Evolutionary conservation across 2,113 vertebrate species (phyloP).

Genomic region (Plecturocebus donacophilus): DNA sequence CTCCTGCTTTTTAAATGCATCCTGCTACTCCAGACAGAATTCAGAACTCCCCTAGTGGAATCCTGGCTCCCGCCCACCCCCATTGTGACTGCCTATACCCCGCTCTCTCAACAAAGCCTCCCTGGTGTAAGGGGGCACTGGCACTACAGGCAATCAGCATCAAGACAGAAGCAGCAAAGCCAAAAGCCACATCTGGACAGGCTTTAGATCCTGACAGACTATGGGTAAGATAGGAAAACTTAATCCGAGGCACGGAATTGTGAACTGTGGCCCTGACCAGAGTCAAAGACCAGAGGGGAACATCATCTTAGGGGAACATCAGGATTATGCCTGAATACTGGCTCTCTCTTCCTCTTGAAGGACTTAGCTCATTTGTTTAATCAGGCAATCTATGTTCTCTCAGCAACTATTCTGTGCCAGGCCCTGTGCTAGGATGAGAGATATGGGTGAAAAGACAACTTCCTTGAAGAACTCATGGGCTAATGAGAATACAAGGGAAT

Average conservation of each 20-base stretch:
- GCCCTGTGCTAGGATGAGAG: not conserved
- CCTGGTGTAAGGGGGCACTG: not conserved
- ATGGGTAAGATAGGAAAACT: constrained; percentile 67
- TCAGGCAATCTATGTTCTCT: not conserved
- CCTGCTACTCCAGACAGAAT: not conserved
- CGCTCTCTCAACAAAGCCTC: constrained; percentile 1
- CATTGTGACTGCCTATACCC: constrained; percentile 60
- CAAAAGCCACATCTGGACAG: constrained; percentile 48
- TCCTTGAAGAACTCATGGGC: not conserved
- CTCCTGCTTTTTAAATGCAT: not conserved
- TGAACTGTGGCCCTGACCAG: not conserved
- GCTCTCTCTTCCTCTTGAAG: not conserved
- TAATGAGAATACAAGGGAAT: not conserved
- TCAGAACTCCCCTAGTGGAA: constrained; percentile 51
- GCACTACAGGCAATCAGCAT: not conserved
- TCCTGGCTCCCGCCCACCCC: not conserved
- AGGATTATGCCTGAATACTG: not conserved
- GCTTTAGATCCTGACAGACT: constrained; percentile 16
- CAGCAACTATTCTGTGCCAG: not conserved
- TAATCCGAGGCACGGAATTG: not conserved
- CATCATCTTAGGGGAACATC: not conserved
- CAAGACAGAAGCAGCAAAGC: constrained; percentile 19
- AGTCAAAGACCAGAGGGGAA: constrained; percentile 10
- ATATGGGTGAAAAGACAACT: not conserved
- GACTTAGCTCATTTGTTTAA: not conserved